Percentiles rank a stretch among this genome's conserved stretches.
phyloP scores from a whole-genome alignment of 2,888 invertebrate genomes.

The Lepidonotus clava region DNA sequence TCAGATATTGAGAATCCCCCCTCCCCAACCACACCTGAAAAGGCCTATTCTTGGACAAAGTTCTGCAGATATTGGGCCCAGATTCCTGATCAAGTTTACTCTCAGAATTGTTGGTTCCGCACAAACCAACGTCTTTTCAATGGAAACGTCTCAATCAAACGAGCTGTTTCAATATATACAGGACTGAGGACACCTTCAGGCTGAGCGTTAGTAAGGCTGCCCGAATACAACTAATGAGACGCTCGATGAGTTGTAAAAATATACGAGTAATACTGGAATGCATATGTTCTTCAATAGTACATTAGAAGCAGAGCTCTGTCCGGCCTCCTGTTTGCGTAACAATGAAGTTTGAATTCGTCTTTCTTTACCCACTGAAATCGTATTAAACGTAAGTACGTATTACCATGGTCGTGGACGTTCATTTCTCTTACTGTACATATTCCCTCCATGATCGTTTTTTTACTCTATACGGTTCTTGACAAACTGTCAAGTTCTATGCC shows the following conservation, averaged over 20 bases:
- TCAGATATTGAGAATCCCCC: no score
- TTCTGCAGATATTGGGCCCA: neutral
- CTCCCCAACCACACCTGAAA: no score
- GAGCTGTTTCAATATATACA: neutral
- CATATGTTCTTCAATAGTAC: constrained; percentile 27
- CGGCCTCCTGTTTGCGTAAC: no score
- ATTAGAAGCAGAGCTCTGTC: neutral
- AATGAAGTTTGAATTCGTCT: neutral
- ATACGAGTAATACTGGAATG: constrained; percentile 41
- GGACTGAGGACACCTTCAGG: neutral
- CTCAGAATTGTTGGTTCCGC: neutral
- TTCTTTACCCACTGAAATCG: neutral
- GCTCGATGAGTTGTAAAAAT: neutral
- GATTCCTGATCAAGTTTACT: neutral
- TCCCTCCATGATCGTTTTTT: neutral
- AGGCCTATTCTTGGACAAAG: no score
- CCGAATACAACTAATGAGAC: neutral
- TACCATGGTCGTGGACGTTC: neutral
- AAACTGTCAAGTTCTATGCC: neutral
- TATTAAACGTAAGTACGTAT: neutral
- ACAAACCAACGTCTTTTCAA: neutral
- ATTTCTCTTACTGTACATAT: neutral
- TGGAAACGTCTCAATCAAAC: neutral
- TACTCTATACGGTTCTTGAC: neutral
- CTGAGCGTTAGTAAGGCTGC: neutral